Evolutionary conservation across 2,888 invertebrate genomes (phyloP).

Genomic region (Protodeltote pygarga): DNA sequence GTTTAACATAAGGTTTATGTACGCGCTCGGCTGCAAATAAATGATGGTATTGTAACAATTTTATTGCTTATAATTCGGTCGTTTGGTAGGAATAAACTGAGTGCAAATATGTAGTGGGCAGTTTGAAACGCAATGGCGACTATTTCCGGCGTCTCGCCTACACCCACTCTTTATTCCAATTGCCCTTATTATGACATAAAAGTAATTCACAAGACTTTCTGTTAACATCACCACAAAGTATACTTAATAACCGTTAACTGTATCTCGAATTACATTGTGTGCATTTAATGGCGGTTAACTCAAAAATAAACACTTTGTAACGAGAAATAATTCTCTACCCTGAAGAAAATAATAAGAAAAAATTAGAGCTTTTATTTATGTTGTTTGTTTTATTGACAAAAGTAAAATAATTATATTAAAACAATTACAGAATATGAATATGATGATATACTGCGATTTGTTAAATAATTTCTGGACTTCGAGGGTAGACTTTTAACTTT

Average conservation of each 20-base stretch:
- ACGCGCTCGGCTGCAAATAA: slow-evolving; percentile 36
- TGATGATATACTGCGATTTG: no score
- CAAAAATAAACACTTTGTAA: slow-evolving; percentile 1
- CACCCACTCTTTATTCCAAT: slow-evolving; percentile 59
- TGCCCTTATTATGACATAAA: slow-evolving; percentile 75
- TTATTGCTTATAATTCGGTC: slow-evolving; percentile 41
- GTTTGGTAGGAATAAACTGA: slow-evolving; percentile 32
- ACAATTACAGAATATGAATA: no score
- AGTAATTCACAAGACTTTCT: slow-evolving; percentile 65
- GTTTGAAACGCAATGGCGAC: slow-evolving; percentile 50
- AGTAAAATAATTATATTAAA: background rate
- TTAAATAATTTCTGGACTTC: no score
- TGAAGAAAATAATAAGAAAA: no score
- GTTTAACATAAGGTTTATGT: slow-evolving; percentile 8
- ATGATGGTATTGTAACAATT: slow-evolving; percentile 65
- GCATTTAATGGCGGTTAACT: slow-evolving; percentile 14
- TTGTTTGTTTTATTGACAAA: background rate
- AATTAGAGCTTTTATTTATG: background rate
- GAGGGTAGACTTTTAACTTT: no score
- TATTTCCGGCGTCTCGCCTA: slow-evolving; percentile 51
- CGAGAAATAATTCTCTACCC: background rate
- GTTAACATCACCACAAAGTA: slow-evolving; percentile 62
- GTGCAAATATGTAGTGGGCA: slow-evolving; percentile 35
- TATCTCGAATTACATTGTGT: slow-evolving; percentile 54
- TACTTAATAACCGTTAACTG: slow-evolving; percentile 57